Base-by-base conservation (phyloP, 2,113 vertebrate genomes). In the Cololabis saira region DNA sequence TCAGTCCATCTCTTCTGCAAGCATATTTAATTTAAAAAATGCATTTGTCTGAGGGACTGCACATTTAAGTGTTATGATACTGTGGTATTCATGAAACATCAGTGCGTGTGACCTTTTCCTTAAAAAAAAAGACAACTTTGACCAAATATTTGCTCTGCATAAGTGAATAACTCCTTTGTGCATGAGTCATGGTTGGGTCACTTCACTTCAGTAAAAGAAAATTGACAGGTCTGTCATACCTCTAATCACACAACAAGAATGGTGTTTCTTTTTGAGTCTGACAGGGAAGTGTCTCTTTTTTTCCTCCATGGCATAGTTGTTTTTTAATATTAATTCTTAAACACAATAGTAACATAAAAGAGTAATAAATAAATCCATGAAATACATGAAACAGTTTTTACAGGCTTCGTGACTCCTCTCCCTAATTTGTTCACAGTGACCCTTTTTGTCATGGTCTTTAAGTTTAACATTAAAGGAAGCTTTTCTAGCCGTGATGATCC, bases 21-120 rank as follows among this genome's bases (percentile, higher is more conserved):
- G 77, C 56, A 75, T 47, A 70, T 80, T 85, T 75, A 80, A 85
- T 83, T n/a, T 83, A 83, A 75, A 77, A 79, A 56, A 53, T 56
- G 47, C 21, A 88, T 86, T 78, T 82, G 53, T 81, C 75, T 62
- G 45, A 52, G 8, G 45, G 70, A 37, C 67, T 71, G 74, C 67
- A 56, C 70, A 78, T 84, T 19, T 81, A 81, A 67, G 67, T 56
- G 64, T 80, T 68, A 83, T 79, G 72, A 78, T 78, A 76, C 67
- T 69, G 60, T 51, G 72, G 67, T 67, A 79, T 74, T 81, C 69
- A 79, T 71, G 62, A 85, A 79, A 79, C 80, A 66, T 60, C 57
- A 60, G 13, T 45, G 54, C 74, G 50, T 58, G 5, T 64, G 58
- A 73, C 70, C 71, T 72, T 66, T 72, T 51, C 51, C 72, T 75